Evolutionary conservation across 2,888 invertebrate species (phyloP), one percentile per base, ranked within the genome.

Genomic region (Parnassius glacialis): DNA sequence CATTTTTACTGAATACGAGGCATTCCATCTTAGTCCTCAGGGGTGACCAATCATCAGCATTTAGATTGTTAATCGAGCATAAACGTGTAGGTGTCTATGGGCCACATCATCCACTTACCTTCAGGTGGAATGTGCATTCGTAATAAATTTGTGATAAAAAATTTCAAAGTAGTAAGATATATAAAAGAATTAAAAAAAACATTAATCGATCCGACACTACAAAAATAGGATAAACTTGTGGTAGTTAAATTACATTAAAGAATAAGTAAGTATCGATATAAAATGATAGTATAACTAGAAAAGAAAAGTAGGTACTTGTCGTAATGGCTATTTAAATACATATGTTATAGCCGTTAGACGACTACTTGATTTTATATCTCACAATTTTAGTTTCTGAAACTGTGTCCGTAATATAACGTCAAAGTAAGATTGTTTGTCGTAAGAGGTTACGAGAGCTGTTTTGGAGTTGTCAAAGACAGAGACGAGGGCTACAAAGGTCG

Each of bases 401-500:
- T 80, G 79, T 80, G 78, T 80, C 79, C 78, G 76, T 81, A 79
- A 78, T 81, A 79, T 73, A 74, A 78, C 74, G 75, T 78, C 73
- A 76, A 77, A 76, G 81, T 80, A 81, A 82, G 83, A 79, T 76
- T 61, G 57, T 78, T 70, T 73, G 72, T 70, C 75, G 79, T 74
- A 75, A 78, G 80, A 83, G 79, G 81, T 83, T 82, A 79, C 79
- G 79, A 85, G 81, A 84, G 83, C 80, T 78, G 79, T 78, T 80
- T 75, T 76, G 81, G 75, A 79, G 81, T 80, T 89, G 90, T 90
- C 90, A 88, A 76, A 69, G 74, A 72, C 90, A 90, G 87, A 79
- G 54, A 80, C 74, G 75, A 78, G 80, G 81, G 83, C 74, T 75
- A 79, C 84, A 82, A 80, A 83, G 83, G 79, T 76, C 79, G 73